Conservation (phyloP, 1,140 invertebrate species). For the Brachionus angularis region DNA sequence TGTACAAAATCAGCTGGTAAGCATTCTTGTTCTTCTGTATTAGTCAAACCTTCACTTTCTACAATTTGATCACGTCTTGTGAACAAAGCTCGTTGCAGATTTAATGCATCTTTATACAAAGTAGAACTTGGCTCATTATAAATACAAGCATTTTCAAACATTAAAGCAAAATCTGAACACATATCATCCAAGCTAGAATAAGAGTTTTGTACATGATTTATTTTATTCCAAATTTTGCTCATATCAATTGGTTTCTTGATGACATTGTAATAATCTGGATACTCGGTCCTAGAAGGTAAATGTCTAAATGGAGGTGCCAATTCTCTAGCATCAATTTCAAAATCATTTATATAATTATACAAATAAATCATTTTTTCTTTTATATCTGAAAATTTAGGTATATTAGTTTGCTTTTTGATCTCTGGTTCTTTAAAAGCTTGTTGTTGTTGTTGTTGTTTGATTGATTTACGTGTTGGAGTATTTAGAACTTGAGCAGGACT, state of each 20-base stretch:
- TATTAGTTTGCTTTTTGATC: background rate
- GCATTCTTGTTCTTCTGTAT: background rate
- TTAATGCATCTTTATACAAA: conserved; percentile 78
- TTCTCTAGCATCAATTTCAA: conserved; percentile 11
- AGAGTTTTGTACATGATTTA: conserved; percentile 65
- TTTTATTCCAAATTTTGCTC: conserved; percentile 73
- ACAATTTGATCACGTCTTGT: background rate
- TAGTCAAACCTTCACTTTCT: too few species aligned
- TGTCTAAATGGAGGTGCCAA: conserved; percentile 35
- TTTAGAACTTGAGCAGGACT: too few species aligned
- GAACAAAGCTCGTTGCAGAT: conserved; percentile 7
- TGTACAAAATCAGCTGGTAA: too few species aligned
- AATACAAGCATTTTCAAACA: conserved; percentile 99
- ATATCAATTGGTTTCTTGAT: conserved; percentile 91
- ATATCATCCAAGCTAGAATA: conserved; percentile 85
- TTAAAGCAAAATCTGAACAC: conserved; percentile 84
- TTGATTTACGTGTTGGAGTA: too few species aligned
- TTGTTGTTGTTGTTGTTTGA: too few species aligned
- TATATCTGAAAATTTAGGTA: background rate
- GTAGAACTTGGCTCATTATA: conserved; percentile 98
- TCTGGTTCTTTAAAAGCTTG: too few species aligned
- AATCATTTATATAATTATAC: conserved; percentile 31
- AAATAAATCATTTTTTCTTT: conserved; percentile 17
- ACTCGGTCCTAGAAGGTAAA: conserved; percentile 80
- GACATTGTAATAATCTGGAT: conserved; percentile 91